Conservation (phyloP, 2,113 vertebrate species). For the Salvelinus sp. region DNA sequence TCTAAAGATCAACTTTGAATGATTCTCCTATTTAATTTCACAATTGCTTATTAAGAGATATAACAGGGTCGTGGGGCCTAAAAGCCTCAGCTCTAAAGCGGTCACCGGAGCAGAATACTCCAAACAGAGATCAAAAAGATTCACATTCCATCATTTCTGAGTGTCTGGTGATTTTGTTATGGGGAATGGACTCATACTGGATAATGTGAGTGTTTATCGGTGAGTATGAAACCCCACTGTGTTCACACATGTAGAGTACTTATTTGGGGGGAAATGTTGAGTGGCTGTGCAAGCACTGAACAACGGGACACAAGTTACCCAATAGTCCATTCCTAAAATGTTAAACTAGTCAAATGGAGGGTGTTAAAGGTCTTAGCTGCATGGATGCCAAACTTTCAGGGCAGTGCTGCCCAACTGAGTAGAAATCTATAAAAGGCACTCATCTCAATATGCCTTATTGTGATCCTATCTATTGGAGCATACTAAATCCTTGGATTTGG, state of each 20-base stretch:
- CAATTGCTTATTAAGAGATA: too few species aligned
- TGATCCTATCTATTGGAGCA: constrained; percentile 26
- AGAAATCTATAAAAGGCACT: constrained; percentile 1
- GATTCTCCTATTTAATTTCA: too few species aligned
- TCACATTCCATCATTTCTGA: constrained; percentile 7
- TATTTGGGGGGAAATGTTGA: background rate
- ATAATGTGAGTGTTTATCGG: background rate
- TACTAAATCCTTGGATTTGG: constrained; percentile 14
- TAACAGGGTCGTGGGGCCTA: too few species aligned
- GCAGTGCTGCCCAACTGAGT: constrained; percentile 24
- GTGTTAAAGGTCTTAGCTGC: constrained; percentile 29
- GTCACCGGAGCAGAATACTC: too few species aligned
- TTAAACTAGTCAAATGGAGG: constrained; percentile 48
- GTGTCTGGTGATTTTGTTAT: constrained; percentile 28
- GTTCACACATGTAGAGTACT: background rate
- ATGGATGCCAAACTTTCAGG: constrained; percentile 17
- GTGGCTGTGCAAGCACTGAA: background rate
- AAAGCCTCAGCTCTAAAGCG: too few species aligned
- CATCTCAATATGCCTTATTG: constrained; percentile 1
- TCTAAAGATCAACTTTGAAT: too few species aligned
- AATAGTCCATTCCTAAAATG: constrained; percentile 31
- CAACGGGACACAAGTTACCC: constrained; percentile 16
- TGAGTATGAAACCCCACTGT: background rate
- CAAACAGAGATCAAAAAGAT: background rate
- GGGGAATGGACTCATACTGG: constrained; percentile 20